Conservation (phyloP, 2,888 invertebrate genomes). For the Archaeoteleia sp. region DNA sequence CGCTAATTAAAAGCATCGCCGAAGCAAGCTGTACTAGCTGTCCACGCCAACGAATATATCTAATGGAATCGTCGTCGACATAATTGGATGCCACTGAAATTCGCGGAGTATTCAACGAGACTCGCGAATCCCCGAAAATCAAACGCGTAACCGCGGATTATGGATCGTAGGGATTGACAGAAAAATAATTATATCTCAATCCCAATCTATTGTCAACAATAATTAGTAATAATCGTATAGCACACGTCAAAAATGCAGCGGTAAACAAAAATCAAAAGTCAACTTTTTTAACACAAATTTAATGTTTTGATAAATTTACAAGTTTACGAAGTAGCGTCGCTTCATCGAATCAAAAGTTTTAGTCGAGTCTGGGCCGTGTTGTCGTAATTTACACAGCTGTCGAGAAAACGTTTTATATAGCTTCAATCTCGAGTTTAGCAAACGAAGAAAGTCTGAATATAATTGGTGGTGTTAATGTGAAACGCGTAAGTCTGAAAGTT, state of each 20-base stretch:
- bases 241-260: conserved; percentile 38
- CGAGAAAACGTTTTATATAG: no score
- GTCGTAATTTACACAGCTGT: no score
- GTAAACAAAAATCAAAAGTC: no score
- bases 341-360: no score
- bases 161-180: conserved; percentile 24
- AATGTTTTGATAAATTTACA: conserved; percentile 21
- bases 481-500: not conserved
- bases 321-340: not conserved
- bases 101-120: conserved; percentile 18
- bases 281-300: no score
- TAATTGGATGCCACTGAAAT: conserved; percentile 32
- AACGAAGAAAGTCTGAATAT: no score
- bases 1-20: conserved; percentile 59
- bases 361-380: no score
- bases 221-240: conserved; percentile 15
- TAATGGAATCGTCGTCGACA: conserved; percentile 16
- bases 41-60: conserved; percentile 18
- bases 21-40: conserved; percentile 20
- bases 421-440: no score
- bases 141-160: conserved; percentile 30
- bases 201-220: conserved; percentile 31
- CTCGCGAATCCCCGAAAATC: conserved; percentile 32
- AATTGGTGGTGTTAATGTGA: no score
- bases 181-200: conserved; percentile 19